Evolutionary conservation across 2,888 invertebrate species (phyloP).

Genomic region (Uloborus plumipes): DNA sequence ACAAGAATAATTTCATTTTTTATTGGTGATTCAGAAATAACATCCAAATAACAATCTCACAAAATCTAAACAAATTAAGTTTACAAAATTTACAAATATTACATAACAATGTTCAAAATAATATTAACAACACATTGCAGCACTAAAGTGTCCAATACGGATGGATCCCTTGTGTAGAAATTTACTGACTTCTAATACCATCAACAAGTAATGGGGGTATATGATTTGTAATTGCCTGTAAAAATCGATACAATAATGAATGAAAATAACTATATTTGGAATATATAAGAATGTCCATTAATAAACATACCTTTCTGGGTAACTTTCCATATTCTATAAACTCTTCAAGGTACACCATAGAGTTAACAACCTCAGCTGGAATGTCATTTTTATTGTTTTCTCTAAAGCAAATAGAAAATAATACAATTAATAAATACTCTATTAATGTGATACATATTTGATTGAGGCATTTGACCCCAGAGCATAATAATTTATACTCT

Average conservation of each 20-base stretch:
- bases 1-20: too few species aligned
- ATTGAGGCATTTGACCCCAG: neutral
- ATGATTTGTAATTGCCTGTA: constrained; percentile 59
- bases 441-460: neutral
- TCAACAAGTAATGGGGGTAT: constrained; percentile 53
- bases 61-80: too few species aligned
- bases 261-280: neutral
- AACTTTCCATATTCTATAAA: constrained; percentile 51
- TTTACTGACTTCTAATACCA: constrained; percentile 33
- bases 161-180: too few species aligned
- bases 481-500: too few species aligned
- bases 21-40: too few species aligned
- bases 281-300: neutral
- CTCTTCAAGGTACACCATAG: constrained; percentile 50
- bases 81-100: too few species aligned
- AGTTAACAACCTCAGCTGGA: constrained; percentile 44
- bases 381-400: constrained; percentile 45
- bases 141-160: too few species aligned
- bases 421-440: neutral
- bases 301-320: constrained; percentile 44
- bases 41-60: too few species aligned
- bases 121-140: too few species aligned
- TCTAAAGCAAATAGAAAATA: constrained; percentile 9
- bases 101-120: too few species aligned
- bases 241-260: neutral